Evolutionary conservation across 2,113 vertebrate genomes (phyloP).

Genomic region (Misgurnus mizolepis): DNA sequence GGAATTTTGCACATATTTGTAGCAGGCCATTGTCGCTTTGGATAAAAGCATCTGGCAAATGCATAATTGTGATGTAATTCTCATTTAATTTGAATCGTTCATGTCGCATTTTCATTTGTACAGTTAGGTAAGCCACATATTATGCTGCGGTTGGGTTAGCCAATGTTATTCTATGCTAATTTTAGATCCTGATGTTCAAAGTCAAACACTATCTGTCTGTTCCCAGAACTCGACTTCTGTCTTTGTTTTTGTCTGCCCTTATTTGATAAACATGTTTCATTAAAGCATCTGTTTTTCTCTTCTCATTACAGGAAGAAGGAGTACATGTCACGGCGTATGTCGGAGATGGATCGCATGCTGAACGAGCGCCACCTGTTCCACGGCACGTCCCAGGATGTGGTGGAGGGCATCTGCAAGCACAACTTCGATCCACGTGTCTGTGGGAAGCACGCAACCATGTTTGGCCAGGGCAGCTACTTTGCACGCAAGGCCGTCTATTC

Average conservation of each 20-base stretch:
- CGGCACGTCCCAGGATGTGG: slow-evolving; percentile 94
- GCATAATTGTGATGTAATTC: no score
- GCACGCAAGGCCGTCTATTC: slow-evolving; percentile 96
- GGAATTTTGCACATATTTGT: no score
- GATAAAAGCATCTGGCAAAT: no score
- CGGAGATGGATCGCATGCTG: slow-evolving; percentile 87
- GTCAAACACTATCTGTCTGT: not conserved
- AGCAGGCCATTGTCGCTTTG: no score
- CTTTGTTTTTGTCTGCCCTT: not conserved
- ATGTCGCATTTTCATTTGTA: not conserved
- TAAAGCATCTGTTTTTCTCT: slow-evolving; percentile 10
- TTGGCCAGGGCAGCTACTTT: slow-evolving; percentile 98
- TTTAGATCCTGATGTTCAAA: not conserved
- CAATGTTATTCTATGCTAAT: not conserved
- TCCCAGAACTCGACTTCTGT: not conserved
- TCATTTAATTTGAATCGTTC: no score
- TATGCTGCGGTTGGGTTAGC: not conserved
- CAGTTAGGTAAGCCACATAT: not conserved
- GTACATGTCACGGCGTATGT: slow-evolving; percentile 93
- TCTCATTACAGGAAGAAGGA: slow-evolving; percentile 91
- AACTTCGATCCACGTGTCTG: slow-evolving; percentile 98
- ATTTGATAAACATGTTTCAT: not conserved
- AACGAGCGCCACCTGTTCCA: slow-evolving; percentile 97
- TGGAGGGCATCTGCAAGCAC: slow-evolving; percentile 98
- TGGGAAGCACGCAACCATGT: slow-evolving; percentile 98